Conservation (phyloP, 1,140 invertebrate species). For the Drosophila pseudoananassae region DNA sequence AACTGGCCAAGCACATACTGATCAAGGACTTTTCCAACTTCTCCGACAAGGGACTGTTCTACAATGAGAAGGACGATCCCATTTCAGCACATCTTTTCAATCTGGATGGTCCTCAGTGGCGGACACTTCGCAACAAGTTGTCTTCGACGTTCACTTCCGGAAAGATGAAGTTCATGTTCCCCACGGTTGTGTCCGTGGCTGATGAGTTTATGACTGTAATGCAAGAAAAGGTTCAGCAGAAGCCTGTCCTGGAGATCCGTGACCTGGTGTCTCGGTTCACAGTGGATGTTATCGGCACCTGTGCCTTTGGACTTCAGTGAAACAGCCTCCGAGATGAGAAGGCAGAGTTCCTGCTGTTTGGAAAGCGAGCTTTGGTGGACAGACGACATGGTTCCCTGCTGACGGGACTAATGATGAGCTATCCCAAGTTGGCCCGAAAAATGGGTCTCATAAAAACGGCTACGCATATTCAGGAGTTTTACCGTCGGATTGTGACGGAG, state of each 20-base stretch:
- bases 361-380: slow-evolving; percentile 58
- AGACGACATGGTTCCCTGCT: slow-evolving; percentile 16
- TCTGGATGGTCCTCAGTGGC: slow-evolving; percentile 85
- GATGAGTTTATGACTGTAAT: slow-evolving; percentile 52
- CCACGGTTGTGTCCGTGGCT: slow-evolving; percentile 66
- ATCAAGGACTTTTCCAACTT: slow-evolving; percentile 86
- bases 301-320: slow-evolving; percentile 87
- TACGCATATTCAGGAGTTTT: slow-evolving; percentile 84
- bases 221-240: slow-evolving; percentile 18
- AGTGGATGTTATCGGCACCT: slow-evolving; percentile 85
- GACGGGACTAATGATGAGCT: slow-evolving; percentile 12
- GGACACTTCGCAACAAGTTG: slow-evolving; percentile 85
- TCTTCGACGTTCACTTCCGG: slow-evolving; percentile 86
- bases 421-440: slow-evolving; percentile 1
- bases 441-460: slow-evolving; percentile 68
- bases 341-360: slow-evolving; percentile 84
- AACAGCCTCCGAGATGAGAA: slow-evolving; percentile 85
- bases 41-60: slow-evolving; percentile 83
- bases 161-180: slow-evolving; percentile 86
- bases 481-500: slow-evolving; percentile 83
- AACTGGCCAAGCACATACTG: slow-evolving; percentile 86
- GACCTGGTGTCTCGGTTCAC: slow-evolving; percentile 75
- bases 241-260: slow-evolving; percentile 49
- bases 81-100: slow-evolving; percentile 84
- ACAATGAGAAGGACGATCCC: slow-evolving; percentile 85